phyloP scores from a whole-genome alignment of 2,113 vertebrate genomes.

The Paradisaea rubra region DNA sequence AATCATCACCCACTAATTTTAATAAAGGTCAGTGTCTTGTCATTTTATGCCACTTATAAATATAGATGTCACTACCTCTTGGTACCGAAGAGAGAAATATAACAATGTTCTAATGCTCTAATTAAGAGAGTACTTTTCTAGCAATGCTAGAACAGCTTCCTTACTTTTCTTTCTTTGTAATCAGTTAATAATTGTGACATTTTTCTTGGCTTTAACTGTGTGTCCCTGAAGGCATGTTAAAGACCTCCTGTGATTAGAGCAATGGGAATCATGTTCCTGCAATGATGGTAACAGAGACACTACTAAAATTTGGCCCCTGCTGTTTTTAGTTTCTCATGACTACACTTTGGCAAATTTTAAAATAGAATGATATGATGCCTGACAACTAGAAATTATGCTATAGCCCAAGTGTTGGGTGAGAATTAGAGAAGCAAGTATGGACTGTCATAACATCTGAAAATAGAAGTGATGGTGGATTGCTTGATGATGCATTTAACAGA shows the following conservation, averaged over 20 bases:
- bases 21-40: neutral
- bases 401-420: neutral
- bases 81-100: neutral
- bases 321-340: neutral
- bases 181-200: slow-evolving; percentile 15
- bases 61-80: neutral
- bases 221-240: slow-evolving; percentile 23
- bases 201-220: slow-evolving; percentile 38
- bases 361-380: neutral
- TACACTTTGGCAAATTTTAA: neutral
- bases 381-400: neutral
- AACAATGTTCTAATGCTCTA: neutral
- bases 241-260: slow-evolving; percentile 7
- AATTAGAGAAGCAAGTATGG: neutral
- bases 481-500: neutral
- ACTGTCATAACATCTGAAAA: neutral
- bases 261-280: neutral
- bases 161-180: neutral
- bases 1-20: neutral
- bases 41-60: neutral
- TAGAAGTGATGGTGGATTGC: neutral
- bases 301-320: slow-evolving; percentile 18
- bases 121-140: neutral
- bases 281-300: neutral
- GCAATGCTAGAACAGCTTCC: neutral